phyloP scores from a whole-genome alignment of 92 coral and sea anemone species.

The Heteractis magnifica region DNA sequence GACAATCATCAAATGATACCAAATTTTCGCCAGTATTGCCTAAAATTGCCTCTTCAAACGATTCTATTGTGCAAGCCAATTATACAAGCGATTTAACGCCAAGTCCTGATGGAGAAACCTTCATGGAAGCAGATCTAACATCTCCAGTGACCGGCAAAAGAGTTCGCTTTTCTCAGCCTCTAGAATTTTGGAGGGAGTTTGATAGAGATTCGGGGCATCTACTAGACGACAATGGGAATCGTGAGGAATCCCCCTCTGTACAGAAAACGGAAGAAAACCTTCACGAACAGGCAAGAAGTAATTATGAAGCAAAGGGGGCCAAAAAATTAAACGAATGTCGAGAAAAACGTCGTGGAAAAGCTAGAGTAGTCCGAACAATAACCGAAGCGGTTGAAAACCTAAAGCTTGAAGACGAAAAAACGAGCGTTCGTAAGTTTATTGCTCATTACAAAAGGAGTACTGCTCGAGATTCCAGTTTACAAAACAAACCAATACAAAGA shows the following conservation, averaged over 20 bases:
- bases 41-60: background rate
- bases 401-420: conserved; percentile 42
- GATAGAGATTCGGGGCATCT: conserved; percentile 58
- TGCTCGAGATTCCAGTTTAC: conserved; percentile 4
- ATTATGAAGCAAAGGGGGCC: background rate
- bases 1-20: background rate
- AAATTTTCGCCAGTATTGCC: conserved; percentile 6
- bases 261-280: background rate
- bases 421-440: conserved; percentile 40
- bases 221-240: conserved; percentile 11
- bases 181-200: conserved; percentile 70
- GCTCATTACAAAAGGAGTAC: conserved; percentile 40
- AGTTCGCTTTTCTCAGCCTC: conserved; percentile 67
- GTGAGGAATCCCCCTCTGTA: background rate
- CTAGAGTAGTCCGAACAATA: conserved; percentile 35
- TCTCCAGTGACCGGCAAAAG: conserved; percentile 20
- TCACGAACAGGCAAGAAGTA: background rate
- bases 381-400: conserved; percentile 48
- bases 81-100: background rate
- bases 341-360: conserved; percentile 21
- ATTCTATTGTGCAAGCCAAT: background rate
- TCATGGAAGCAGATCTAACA: conserved; percentile 2
- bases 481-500: conserved; percentile 12
- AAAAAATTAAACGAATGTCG: conserved; percentile 3
- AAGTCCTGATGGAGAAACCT: background rate